phyloP scores from a whole-genome alignment of 2,888 invertebrate genomes.

The Carabus problematicus region DNA sequence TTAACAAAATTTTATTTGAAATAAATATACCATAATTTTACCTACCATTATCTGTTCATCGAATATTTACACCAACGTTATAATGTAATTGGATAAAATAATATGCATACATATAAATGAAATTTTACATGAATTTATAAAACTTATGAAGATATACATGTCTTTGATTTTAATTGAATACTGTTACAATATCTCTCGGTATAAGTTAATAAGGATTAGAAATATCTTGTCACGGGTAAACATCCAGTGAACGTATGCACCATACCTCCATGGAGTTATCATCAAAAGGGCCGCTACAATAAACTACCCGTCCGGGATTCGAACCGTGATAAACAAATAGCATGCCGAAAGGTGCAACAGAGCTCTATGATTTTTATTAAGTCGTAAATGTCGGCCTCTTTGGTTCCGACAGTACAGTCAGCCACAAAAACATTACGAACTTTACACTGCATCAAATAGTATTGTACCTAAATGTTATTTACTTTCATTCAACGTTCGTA shows the following conservation, averaged over 20 bases:
- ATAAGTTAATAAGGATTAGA: background rate
- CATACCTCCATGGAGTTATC: conserved; percentile 17
- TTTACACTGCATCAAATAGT: too few species aligned
- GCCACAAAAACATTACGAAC: background rate
- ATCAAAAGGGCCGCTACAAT: conserved; percentile 37
- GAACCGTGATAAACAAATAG: conserved; percentile 41
- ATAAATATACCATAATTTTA: conserved; percentile 12
- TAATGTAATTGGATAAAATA: too few species aligned
- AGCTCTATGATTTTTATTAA: conserved; percentile 41
- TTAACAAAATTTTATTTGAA: conserved; percentile 19
- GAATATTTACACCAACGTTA: background rate
- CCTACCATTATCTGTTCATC: conserved; percentile 1
- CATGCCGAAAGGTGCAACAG: conserved; percentile 40
- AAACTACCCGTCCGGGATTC: conserved; percentile 38
- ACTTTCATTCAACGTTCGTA: too few species aligned
- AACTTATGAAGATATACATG: too few species aligned
- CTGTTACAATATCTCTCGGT: background rate
- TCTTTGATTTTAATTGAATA: background rate
- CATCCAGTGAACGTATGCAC: conserved; percentile 14
- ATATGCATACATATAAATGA: too few species aligned
- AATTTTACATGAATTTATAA: too few species aligned
- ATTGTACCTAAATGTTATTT: too few species aligned
- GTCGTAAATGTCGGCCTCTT: conserved; percentile 41
- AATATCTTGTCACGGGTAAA: too few species aligned
- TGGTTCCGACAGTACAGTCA: conserved; percentile 9